phyloP scores from a whole-genome alignment of 2,888 invertebrate species.

The Ptilodon capucinus region DNA sequence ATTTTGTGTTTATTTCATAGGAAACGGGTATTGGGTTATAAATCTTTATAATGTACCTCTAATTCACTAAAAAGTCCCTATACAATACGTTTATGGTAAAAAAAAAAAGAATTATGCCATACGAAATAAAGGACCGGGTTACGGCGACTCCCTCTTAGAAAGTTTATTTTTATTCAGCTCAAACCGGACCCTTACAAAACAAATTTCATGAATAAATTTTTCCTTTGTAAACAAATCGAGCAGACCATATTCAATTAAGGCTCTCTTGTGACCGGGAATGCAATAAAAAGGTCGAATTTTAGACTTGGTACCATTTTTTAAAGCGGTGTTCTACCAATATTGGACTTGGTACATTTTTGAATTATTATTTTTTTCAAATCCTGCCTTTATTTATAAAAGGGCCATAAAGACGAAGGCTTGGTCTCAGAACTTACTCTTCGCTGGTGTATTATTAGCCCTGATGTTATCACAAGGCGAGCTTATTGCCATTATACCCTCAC shows the following conservation, averaged over 20 bases:
- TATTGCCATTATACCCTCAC: no score
- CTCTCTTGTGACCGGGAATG: constrained; percentile 58
- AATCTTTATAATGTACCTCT: neutral
- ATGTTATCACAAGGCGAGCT: no score
- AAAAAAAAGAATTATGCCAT: constrained; percentile 51
- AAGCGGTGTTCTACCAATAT: no score
- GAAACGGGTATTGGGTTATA: no score
- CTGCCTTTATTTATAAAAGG: no score
- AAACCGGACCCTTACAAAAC: constrained; percentile 65
- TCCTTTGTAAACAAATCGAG: constrained; percentile 81
- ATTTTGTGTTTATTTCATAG: no score
- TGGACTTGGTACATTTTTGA: constrained; percentile 35
- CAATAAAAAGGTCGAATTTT: constrained; percentile 59
- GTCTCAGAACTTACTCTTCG: no score
- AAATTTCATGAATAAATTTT: constrained; percentile 82
- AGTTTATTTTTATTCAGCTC: constrained; percentile 67
- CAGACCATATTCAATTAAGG: constrained; percentile 76
- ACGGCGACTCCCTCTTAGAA: constrained; percentile 64
- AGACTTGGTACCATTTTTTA: constrained; percentile 37
- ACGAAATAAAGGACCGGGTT: constrained; percentile 43
- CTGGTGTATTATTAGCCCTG: no score
- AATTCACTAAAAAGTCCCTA: constrained; percentile 1
- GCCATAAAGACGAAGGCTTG: no score
- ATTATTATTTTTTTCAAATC: neutral
- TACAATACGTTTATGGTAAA: constrained; percentile 27